phyloP scores from a whole-genome alignment of 2,888 invertebrate genomes.

The Dascillus cervinus region DNA sequence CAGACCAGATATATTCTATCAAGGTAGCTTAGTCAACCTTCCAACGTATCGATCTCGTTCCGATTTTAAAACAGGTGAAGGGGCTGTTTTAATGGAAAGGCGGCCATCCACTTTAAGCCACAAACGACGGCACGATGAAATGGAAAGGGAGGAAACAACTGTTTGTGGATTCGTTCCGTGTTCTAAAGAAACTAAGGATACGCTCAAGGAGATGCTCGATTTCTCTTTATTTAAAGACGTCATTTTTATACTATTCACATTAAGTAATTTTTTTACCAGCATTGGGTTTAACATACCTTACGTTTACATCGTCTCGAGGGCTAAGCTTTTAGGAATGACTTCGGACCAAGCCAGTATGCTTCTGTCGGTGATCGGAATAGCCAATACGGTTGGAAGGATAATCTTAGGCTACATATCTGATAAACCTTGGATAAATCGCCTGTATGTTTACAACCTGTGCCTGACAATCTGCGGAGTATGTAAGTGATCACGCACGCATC shows the following conservation, averaged over 20 bases:
- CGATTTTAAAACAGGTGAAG: constrained; percentile 26
- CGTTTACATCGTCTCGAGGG: constrained; percentile 73
- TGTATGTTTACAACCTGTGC: constrained; percentile 82
- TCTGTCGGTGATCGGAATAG: constrained; percentile 74
- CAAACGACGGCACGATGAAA: constrained; percentile 12
- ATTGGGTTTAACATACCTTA: constrained; percentile 93
- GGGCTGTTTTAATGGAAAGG: constrained; percentile 24
- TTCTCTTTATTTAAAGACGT: constrained; percentile 75
- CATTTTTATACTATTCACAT: constrained; percentile 79
- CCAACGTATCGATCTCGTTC: constrained; percentile 34
- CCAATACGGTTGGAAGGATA: constrained; percentile 85
- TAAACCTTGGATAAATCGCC: constrained; percentile 84
- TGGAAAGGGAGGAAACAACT: constrained; percentile 15
- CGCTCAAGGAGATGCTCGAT: constrained; percentile 76
- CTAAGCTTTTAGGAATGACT: constrained; percentile 51
- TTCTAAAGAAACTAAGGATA: constrained; percentile 62
- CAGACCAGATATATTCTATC: constrained; percentile 83
- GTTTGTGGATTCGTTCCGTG: constrained; percentile 50
- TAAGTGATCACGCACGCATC: too few species aligned
- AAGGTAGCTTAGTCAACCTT: constrained; percentile 58
- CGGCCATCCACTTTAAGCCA: constrained; percentile 20
- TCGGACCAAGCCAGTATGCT: constrained; percentile 59
- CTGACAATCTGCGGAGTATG: constrained; percentile 83
- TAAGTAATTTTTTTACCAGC: constrained; percentile 93
- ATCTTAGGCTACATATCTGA: constrained; percentile 81